A percentile compares a stretch with the other conserved stretches of the same genome.
phyloP scores from a whole-genome alignment of 2,113 vertebrate genomes.

The Gopherus evgoodei region DNA sequence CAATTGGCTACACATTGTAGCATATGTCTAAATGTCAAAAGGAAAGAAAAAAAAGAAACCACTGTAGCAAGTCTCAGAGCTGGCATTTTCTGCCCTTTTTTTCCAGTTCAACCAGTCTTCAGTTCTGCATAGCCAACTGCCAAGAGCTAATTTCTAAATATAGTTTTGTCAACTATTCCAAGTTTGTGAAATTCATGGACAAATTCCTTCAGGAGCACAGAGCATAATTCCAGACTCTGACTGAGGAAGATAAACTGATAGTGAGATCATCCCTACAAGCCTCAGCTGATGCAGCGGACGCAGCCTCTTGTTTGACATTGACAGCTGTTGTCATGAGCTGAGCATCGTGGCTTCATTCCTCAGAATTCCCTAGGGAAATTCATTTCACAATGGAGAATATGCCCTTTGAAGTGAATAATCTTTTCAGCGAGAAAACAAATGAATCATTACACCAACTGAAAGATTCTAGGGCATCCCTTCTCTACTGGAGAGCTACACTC shows the following conservation, averaged over 20 bases:
- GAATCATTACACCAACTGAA: not conserved
- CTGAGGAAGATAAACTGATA: not conserved
- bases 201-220: not conserved
- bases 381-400: not conserved
- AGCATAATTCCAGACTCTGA: not conserved
- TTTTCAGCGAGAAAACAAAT: not conserved
- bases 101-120: not conserved
- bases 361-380: not conserved
- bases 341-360: not conserved
- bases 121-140: not conserved
- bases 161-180: not conserved
- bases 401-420: not conserved
- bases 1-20: not conserved
- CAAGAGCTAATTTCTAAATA: not conserved
- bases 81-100: not conserved
- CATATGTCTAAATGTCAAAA: not conserved
- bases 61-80: not conserved
- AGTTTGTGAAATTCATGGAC: not conserved
- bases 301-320: not conserved
- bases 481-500: too few species aligned
- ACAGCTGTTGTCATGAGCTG: not conserved
- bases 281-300: not conserved
- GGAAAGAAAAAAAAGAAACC: not conserved
- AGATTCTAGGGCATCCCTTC: too few species aligned
- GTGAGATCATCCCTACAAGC: not conserved